Evolutionary conservation across 2,113 vertebrate species (phyloP), one percentile per base, ranked within the genome.

Genomic region (Brachyhypopomus gauderio): DNA sequence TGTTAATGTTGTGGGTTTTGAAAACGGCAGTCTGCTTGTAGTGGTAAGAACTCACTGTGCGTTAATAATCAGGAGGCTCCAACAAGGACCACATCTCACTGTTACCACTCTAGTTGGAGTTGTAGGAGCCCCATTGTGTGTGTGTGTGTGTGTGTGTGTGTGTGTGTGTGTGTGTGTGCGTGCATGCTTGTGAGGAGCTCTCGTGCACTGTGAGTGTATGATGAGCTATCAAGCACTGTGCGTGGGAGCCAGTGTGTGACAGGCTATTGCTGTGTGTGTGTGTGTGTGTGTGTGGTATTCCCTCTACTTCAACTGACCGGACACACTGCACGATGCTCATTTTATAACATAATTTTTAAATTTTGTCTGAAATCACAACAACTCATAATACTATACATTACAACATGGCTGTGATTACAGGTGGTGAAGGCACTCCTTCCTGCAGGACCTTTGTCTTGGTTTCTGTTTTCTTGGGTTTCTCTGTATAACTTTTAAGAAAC

Each of bases 401-500:
- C 12, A 52, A 14, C 9, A 52, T 1, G 19, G 45, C 60, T 77
- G 45, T 67, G 76, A 67, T 67, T 67, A 52, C 9, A 52, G 2
- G 45, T 52, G 1, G 34, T 22, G 71, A 30, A 23, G 22, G 70
- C 3, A 3, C 8, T 52, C 12, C 45, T 52, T 52, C 14, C 45
- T 27, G 23, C 4, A 25, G 60, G 25, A 23, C 78, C 23, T 45
- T 86, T 74, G 45, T 52, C 45, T 52, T 52, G 41, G 72, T 80
- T 79, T 48, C 3, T 89, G 64, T 75, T 84, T 82, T 82, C 38
- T 83, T 78, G 72, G 80, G 62, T 88, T 84, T 77, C 55, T 82
- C 84, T 87, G 22, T 81, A 52, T 74, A 77, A 81, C 52, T 59
- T 74, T 78, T 79, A 79, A 85, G 12, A 45, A 83, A 81, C 64